Conservation (phyloP, 1,140 invertebrate genomes). For the Polyergus mexicanus region DNA sequence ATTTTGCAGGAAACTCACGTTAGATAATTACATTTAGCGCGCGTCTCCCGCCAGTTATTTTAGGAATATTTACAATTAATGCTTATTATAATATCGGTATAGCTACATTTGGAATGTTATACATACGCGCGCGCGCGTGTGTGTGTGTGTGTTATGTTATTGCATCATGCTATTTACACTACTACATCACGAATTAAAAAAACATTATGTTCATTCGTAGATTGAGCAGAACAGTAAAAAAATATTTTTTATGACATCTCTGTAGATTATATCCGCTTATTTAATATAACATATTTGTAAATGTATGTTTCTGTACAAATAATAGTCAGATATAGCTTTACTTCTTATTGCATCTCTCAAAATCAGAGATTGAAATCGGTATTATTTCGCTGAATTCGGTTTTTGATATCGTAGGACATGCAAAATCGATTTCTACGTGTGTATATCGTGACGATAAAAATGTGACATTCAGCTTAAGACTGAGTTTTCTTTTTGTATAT, state of each 20-base stretch:
- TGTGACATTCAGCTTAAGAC: background rate
- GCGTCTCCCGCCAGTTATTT: slow-evolving; percentile 10
- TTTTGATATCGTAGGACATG: background rate
- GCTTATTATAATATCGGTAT: background rate
- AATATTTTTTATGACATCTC: slow-evolving; percentile 25
- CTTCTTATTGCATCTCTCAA: slow-evolving; percentile 1
- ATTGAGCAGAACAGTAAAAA: slow-evolving; percentile 42
- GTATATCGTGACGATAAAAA: background rate
- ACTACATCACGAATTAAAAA: background rate
- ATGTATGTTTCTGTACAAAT: slow-evolving; percentile 21
- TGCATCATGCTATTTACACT: background rate
- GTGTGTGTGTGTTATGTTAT: slow-evolving; percentile 47
- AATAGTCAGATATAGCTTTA: slow-evolving; percentile 14
- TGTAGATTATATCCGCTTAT: background rate
- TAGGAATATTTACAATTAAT: slow-evolving; percentile 36
- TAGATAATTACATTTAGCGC: slow-evolving; percentile 12
- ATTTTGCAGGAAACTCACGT: slow-evolving; percentile 15
- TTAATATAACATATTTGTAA: slow-evolving; percentile 8
- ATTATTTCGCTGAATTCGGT: slow-evolving; percentile 14
- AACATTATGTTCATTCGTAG: background rate
- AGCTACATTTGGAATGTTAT: slow-evolving; percentile 61
- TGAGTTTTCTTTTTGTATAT: background rate
- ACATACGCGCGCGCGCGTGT: too few relatives aligned
- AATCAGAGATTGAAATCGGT: background rate
- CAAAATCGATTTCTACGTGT: background rate